These are phyloP conservation scores for Dione juno DNA, from an alignment of 2,888 invertebrate genomes.

Conservation along the genomic window DNA sequence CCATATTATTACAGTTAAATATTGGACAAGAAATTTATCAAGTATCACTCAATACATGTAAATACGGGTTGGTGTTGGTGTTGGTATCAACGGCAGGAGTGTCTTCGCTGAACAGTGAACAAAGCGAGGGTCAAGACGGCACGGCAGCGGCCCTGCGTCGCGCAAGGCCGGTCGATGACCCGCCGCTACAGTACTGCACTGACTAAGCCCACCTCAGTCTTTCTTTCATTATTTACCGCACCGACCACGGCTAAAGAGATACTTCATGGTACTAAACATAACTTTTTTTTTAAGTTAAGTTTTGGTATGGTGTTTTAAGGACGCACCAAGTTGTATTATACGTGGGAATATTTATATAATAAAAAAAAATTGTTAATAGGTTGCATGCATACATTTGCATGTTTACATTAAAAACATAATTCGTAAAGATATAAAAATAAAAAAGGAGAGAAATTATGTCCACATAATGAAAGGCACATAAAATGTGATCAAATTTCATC, in stretches of 20 bases:
- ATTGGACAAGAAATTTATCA: not conserved
- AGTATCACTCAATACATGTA: slow-evolving; percentile 46
- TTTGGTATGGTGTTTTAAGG: not conserved
- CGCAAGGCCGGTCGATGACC: slow-evolving; percentile 82
- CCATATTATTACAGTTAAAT: not conserved
- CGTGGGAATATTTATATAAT: not conserved
- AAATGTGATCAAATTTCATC: slow-evolving; percentile 40
- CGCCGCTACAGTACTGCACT: slow-evolving; percentile 56
- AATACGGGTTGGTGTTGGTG: slow-evolving; percentile 55
- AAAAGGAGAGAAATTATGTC: not conserved
- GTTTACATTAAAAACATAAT: not conserved
- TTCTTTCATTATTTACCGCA: slow-evolving; percentile 50
- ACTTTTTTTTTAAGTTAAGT: not conserved
- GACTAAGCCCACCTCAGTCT: slow-evolving; percentile 57
- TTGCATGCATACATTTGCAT: too few relatives aligned
- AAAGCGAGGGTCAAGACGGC: slow-evolving; percentile 72
- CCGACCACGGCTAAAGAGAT: slow-evolving; percentile 13
- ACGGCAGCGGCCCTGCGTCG: slow-evolving; percentile 60
- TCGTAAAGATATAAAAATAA: not conserved
- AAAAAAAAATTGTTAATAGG: not conserved
- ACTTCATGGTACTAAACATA: not conserved
- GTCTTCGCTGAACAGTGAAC: slow-evolving; percentile 56
- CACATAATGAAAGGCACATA: slow-evolving; percentile 1
- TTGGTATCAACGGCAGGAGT: slow-evolving; percentile 46
- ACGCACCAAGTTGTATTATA: not conserved